Percentiles rank a stretch among this genome's conserved stretches.
phyloP scores from a whole-genome alignment of 53 echinoderm and acorn worm genomes.

The Henricia sp. region DNA sequence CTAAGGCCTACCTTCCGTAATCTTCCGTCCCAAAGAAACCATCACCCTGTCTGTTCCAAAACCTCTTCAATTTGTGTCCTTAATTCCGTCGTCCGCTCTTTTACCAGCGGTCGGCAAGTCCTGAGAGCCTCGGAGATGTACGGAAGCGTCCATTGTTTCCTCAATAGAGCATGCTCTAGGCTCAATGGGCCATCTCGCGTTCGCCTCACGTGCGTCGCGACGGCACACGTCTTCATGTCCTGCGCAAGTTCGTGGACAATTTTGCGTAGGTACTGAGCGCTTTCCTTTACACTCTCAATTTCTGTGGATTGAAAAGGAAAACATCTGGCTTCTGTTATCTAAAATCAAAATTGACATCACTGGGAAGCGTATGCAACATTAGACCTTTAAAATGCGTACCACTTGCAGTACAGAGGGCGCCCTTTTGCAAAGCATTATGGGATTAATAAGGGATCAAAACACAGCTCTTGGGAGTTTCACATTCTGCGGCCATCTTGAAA shows the following conservation, averaged over 20 bases:
- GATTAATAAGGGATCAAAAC: too few relatives aligned
- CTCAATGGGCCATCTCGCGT: constrained; percentile 82
- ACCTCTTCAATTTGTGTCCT: constrained; percentile 3
- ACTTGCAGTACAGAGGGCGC: too few relatives aligned
- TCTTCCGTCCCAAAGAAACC: background rate
- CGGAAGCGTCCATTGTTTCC: constrained; percentile 83
- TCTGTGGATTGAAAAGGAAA: too few relatives aligned
- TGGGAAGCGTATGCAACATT: too few relatives aligned
- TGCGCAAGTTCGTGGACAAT: constrained; percentile 84
- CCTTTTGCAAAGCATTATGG: too few relatives aligned
- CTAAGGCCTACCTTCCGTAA: too few relatives aligned
- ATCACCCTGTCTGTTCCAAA: constrained; percentile 23
- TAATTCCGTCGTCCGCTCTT: constrained; percentile 2
- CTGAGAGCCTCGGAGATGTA: constrained; percentile 69
- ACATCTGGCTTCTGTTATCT: too few relatives aligned
- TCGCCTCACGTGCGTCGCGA: constrained; percentile 75
- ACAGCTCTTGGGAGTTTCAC: too few relatives aligned
- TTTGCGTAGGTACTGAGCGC: constrained; percentile 81
- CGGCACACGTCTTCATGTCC: constrained; percentile 83
- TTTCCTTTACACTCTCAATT: constrained; percentile 71
- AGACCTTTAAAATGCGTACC: too few relatives aligned
- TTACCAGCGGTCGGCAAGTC: constrained; percentile 63
- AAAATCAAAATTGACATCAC: too few relatives aligned
- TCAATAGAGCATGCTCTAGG: constrained; percentile 75
- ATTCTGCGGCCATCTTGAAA: too few relatives aligned